These are phyloP conservation scores for Halcyon leucocephala DNA, from an alignment of 2,797 vertebrate species.

Conservation along the genomic window DNA sequence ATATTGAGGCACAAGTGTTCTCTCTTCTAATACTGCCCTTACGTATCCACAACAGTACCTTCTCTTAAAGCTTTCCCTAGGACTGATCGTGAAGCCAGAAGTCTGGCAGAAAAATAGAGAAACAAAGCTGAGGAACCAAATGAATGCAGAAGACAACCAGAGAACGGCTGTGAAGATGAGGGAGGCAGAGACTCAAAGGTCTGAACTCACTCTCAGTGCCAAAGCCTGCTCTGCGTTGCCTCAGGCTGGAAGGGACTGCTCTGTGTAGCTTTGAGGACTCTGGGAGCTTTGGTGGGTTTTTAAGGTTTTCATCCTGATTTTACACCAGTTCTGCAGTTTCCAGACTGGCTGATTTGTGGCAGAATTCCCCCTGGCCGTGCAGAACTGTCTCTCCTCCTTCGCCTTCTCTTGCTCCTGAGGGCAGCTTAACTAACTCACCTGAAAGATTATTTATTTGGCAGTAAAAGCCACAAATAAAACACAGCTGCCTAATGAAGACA, in stretches of 20 bases:
- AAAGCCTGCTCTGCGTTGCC: not conserved
- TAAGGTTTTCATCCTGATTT: not conserved
- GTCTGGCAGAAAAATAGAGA: not conserved
- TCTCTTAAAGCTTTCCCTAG: not conserved
- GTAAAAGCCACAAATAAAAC: constrained; percentile 59
- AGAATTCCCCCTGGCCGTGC: not conserved
- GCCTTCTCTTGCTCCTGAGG: not conserved
- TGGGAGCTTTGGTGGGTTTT: not conserved
- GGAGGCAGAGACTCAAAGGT: not conserved
- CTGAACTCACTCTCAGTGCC: accelerated
- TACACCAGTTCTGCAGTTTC: not conserved
- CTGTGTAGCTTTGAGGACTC: not conserved
- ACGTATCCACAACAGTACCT: not conserved
- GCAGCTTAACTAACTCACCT: constrained; percentile 54
- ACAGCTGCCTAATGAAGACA: constrained; percentile 58
- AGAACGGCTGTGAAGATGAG: not conserved
- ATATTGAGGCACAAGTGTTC: not conserved
- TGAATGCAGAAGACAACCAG: not conserved
- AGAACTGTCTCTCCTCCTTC: not conserved
- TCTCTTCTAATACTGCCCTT: not conserved
- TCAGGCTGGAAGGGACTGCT: not conserved
- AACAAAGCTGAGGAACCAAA: not conserved
- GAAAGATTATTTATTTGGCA: constrained; percentile 68
- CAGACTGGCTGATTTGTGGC: not conserved
- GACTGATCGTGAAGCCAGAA: not conserved